These are phyloP conservation scores for Triplophysa rosa DNA, from an alignment of 2,113 vertebrate species.

Conservation along the genomic window DNA sequence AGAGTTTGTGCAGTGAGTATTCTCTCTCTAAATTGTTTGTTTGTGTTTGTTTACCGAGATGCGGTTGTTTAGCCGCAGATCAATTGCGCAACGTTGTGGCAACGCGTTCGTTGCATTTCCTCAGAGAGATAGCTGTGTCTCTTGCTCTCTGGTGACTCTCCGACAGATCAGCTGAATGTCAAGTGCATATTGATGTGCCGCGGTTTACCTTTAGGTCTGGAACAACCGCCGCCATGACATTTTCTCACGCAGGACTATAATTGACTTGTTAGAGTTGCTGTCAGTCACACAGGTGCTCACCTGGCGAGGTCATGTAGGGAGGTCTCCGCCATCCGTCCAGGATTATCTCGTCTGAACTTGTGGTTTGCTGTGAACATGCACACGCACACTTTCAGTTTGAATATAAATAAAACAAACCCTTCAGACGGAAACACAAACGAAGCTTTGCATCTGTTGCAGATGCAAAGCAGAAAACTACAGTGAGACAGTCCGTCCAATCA, in stretches of 20 bases:
- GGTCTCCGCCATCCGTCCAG: conserved; percentile 29
- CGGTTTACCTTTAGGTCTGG: conserved; percentile 1
- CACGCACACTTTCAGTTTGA: neutral
- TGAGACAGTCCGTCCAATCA: neutral
- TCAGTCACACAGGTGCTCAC: conserved; percentile 46
- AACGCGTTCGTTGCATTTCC: conserved; percentile 17
- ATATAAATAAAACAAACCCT: neutral
- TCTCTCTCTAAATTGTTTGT: conserved; percentile 53
- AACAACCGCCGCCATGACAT: conserved; percentile 38
- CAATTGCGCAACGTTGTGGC: conserved; percentile 1
- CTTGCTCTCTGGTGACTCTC: neutral
- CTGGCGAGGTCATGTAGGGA: conserved; percentile 45
- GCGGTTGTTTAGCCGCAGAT: conserved; percentile 20
- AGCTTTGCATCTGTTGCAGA: neutral
- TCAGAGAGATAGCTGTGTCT: neutral
- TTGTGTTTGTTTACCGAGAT: conserved; percentile 41
- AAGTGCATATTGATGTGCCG: conserved; percentile 10
- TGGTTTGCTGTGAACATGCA: neutral
- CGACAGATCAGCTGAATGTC: conserved; percentile 33
- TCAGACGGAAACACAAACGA: neutral
- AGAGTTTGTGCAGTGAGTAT: conserved; percentile 19
- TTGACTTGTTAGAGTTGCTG: conserved; percentile 53
- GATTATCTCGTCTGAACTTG: neutral
- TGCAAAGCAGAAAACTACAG: too few species aligned
- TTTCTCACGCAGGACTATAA: conserved; percentile 45